Evolutionary conservation across 92 coral and sea anemone genomes (phyloP).

Genomic region (Nematostella vectensis): DNA sequence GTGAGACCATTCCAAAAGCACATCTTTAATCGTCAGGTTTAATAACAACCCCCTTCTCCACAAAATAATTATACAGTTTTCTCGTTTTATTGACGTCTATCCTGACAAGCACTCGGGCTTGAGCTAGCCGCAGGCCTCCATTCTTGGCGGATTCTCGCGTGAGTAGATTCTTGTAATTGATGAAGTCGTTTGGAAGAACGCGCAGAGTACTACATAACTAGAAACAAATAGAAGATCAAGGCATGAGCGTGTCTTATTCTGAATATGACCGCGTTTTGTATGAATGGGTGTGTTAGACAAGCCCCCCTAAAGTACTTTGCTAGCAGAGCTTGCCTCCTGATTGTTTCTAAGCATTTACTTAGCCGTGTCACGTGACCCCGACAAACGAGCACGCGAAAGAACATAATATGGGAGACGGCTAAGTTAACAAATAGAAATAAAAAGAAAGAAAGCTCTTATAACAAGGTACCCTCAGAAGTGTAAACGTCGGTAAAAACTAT

Average conservation of each 20-base stretch:
- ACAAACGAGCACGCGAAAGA: too few species aligned
- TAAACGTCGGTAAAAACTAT: too few species aligned
- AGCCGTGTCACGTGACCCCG: too few species aligned
- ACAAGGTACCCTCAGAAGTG: too few species aligned
- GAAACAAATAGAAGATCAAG: conserved; percentile 1
- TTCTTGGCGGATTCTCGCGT: conserved; percentile 71
- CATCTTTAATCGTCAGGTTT: conserved; percentile 68
- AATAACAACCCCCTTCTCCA: conserved; percentile 75
- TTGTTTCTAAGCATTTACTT: too few species aligned
- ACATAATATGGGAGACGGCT: too few species aligned
- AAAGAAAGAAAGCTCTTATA: too few species aligned
- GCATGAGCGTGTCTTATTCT: too few species aligned
- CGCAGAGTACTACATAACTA: conserved; percentile 79
- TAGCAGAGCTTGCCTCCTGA: background rate
- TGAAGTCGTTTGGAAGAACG: conserved; percentile 74
- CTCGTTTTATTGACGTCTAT: conserved; percentile 98
- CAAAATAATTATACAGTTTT: conserved; percentile 89
- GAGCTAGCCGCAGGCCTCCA: conserved; percentile 82
- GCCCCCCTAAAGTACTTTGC: background rate
- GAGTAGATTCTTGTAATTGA: conserved; percentile 63
- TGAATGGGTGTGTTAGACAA: background rate
- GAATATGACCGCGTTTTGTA: background rate
- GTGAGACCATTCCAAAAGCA: too few species aligned
- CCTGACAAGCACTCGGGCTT: conserved; percentile 83
- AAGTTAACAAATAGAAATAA: too few species aligned